Conservation (phyloP, 2,888 invertebrate species). For the Apamea crenata region DNA sequence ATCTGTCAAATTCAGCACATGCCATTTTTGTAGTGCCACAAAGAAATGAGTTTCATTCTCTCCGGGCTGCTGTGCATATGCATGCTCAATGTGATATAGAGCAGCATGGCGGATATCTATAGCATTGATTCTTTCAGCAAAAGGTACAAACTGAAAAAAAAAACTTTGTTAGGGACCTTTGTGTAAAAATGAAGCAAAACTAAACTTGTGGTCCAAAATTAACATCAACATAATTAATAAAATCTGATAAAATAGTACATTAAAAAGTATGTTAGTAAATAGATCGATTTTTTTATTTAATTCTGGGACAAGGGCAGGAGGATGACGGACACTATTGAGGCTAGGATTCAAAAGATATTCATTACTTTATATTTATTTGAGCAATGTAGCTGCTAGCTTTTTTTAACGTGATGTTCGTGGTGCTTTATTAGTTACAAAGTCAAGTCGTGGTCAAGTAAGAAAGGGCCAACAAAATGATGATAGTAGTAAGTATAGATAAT, state of each 20-base stretch:
- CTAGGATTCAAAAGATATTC: background rate
- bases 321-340: no score
- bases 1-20: constrained; percentile 95
- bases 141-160: constrained; percentile 94
- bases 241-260: background rate
- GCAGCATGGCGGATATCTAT: constrained; percentile 96
- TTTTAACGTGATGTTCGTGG: background rate
- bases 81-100: constrained; percentile 95
- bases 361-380: background rate
- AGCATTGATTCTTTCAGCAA: constrained; percentile 95
- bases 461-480: background rate
- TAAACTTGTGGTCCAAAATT: background rate
- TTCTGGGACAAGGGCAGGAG: background rate
- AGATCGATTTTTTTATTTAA: background rate
- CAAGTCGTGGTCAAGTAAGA: background rate
- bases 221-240: background rate
- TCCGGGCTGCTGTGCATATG: constrained; percentile 93
- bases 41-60: constrained; percentile 95
- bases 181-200: background rate
- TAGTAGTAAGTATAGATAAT: background rate
- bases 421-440: background rate
- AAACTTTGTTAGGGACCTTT: background rate
- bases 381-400: background rate
- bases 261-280: background rate
- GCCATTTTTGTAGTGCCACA: constrained; percentile 96